These are phyloP conservation scores for Zalophus californianus DNA, from an alignment of 2,797 vertebrate species.

Conservation along the genomic window DNA sequence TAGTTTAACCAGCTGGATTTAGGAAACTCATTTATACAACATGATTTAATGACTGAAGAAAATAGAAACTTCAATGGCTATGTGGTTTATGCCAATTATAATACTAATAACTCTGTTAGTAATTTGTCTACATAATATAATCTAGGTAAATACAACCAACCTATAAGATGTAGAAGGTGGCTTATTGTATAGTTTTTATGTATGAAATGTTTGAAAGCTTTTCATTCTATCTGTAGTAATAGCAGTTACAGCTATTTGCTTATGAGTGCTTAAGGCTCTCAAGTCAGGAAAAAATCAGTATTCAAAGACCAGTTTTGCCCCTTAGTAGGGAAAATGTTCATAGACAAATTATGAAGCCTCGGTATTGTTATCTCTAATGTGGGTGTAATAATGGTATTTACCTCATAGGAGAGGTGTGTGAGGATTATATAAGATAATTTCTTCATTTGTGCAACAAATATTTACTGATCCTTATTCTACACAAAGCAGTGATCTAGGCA, in stretches of 20 bases:
- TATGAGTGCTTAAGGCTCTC: neutral
- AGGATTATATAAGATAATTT: neutral
- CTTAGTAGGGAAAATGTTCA: neutral
- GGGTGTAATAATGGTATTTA: neutral
- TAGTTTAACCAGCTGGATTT: neutral
- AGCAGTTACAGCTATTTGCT: neutral
- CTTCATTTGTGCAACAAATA: neutral
- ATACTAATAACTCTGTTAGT: neutral
- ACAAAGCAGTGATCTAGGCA: neutral
- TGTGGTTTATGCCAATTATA: neutral
- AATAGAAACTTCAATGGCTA: neutral
- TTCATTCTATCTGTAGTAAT: neutral
- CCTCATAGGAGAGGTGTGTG: neutral
- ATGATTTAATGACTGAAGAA: constrained; percentile 25
- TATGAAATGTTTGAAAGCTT: neutral
- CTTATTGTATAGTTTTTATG: neutral
- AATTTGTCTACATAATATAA: neutral
- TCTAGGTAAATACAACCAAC: neutral
- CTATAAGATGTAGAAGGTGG: neutral
- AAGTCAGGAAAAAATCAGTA: neutral
- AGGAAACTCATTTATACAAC: neutral
- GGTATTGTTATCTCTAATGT: neutral
- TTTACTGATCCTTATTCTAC: neutral
- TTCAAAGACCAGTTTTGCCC: neutral
- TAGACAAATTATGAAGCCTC: neutral